phyloP scores from a whole-genome alignment of 2,113 vertebrate genomes.

The Spheniscus mendiculus region DNA sequence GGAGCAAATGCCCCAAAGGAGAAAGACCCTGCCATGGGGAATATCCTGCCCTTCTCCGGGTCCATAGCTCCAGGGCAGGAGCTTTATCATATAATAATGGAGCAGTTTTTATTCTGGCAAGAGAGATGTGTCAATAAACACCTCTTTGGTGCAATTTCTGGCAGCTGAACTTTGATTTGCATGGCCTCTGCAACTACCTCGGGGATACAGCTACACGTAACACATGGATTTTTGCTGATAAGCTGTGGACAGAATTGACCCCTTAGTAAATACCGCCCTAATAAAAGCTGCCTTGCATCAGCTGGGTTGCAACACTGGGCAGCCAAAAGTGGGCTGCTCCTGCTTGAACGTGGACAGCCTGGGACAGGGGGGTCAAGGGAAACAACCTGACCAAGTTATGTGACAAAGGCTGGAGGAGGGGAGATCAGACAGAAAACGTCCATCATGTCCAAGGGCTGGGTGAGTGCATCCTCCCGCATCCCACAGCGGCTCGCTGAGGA shows the following conservation, averaged over 20 bases:
- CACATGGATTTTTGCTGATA: conserved; percentile 37
- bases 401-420: background rate
- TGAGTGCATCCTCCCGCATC: background rate
- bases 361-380: background rate
- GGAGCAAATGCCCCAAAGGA: background rate
- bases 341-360: background rate
- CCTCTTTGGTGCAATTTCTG: conserved; percentile 17
- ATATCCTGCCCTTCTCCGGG: background rate
- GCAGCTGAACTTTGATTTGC: conserved; percentile 26
- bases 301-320: background rate
- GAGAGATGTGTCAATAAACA: background rate
- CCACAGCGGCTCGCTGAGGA: background rate
- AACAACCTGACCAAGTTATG: background rate
- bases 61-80: background rate
- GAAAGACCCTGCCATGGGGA: background rate
- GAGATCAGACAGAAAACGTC: background rate
- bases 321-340: background rate
- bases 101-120: background rate
- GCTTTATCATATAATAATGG: background rate
- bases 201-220: background rate
- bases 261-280: background rate
- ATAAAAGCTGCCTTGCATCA: background rate
- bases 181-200: background rate
- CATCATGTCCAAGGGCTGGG: too few relatives aligned
- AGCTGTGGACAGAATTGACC: background rate